Evolutionary conservation across 2,113 vertebrate species (phyloP).

Genomic region (Barnardius zonarius): DNA sequence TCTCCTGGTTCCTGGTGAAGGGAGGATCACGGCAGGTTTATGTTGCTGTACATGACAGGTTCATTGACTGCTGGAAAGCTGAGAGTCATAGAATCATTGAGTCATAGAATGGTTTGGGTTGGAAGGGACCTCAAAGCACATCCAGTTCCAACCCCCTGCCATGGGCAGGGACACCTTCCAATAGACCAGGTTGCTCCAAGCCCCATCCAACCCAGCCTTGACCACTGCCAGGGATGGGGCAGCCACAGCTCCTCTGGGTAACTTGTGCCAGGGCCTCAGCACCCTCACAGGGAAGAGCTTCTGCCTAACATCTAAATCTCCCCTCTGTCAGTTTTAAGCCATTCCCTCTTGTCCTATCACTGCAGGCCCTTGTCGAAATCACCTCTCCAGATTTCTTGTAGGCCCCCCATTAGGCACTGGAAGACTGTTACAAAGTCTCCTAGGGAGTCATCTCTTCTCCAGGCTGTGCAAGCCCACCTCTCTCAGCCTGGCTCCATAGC

Average conservation of each 20-base stretch:
- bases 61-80: background rate
- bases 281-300: background rate
- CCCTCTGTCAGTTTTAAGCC: background rate
- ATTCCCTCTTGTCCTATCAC: background rate
- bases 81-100: background rate
- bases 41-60: background rate
- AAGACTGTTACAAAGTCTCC: background rate
- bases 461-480: background rate
- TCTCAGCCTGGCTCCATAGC: background rate
- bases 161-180: background rate
- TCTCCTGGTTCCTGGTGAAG: background rate
- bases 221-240: background rate
- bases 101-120: background rate
- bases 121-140: background rate
- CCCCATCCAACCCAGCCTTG: background rate
- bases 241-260: background rate
- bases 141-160: background rate
- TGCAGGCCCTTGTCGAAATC: background rate
- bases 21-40: background rate
- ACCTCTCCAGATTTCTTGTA: background rate
- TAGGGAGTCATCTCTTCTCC: background rate
- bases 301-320: background rate
- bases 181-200: background rate
- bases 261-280: background rate
- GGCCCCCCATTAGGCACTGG: background rate